Evolutionary conservation across 1,140 invertebrate genomes (phyloP), one percentile per base, ranked within the genome.

Genomic region (Sitophilus oryzae): DNA sequence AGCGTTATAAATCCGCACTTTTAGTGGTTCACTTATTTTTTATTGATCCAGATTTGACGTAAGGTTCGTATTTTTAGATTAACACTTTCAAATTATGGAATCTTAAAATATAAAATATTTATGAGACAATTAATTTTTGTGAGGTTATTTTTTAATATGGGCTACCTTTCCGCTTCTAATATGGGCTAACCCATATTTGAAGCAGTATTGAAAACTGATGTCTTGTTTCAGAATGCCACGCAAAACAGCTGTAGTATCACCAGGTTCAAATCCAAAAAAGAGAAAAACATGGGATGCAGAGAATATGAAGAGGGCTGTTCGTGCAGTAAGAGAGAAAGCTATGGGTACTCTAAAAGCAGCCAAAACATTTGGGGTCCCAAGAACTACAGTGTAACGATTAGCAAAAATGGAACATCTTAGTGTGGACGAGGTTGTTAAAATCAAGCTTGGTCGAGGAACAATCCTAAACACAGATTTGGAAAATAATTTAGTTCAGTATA

Each of bases 351-450:
- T n/a, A n/a, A n/a, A n/a, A n/a, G n/a, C n/a, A n/a, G n/a, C n/a
- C n/a, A n/a, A 45, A 45, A 45, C 20, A 6, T 45, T 45, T 45
- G 42, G 18, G 6, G 42, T 45, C 21, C 42, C 42, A 45, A 45
- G 42, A 5, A 45, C 20, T 10, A 45, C 20, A 22, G 14, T 45
- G 18, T 15, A 45, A 19, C 6, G 20, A 45, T 45, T 45, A 45
- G 42, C 42, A 6, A 18, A 45, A 45, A 19, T 45, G 6, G 42
- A 45, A 6, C 42, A 45, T 45, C 42, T 45, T 45, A 45, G 6
- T 15, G 42, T 45, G 20, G 22, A 45, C 8, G 14, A 45, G 42
- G 18, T 22, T 45, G 42, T 45, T 45, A 4, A 45, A 25, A 45
- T 22, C 21, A 45, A 45, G 21, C 42, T 45, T 6, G 18, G 42